Base-by-base conservation (phyloP, 1,140 invertebrate species). In the Cecropterus lyciades region DNA sequence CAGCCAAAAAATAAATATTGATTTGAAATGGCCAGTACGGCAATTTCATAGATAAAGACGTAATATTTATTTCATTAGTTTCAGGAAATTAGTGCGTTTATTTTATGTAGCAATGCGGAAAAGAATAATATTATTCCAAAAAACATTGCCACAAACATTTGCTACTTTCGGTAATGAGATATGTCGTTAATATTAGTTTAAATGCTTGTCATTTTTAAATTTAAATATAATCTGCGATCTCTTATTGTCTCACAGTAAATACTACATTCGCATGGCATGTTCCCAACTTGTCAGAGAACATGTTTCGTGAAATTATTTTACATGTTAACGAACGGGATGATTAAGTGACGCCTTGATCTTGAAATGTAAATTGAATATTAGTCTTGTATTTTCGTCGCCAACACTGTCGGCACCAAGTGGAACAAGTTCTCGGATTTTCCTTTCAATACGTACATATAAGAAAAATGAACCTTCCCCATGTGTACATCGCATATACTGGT, bases 301-400 rank as follows among this genome's bases (percentile, higher is more conserved):
- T n/a, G n/a, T n/a, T 15, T 42, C 24, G 42, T 46, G 14, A 59
- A 33, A 37, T 48, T 48, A 48, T 48, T 48, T n/a, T 15, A 49
- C 57, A 48, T 48, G 57, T 48, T n/a, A 48, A 24, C 45, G 15
- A 17, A 60, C 57, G 43, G 24, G 45, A 48, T 60, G 57, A 48
- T 60, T 60, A 60, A 48, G 43, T 60, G 57, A 48, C 27, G 45
- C 43, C 57, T 60, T 60, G 57, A 60, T 60, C 57, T 60, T 60
- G 43, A 46, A n/a, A 37, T 11, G 45, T n/a, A 45, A n/a, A 37
- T 17, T 24, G 9, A 33, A 48, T 55, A 40, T 55, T 53, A 8
- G 51, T 53, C 9, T 27, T 33, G 11, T 37, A 53, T 15, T 33
- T 53, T 20, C 20, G 51, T 53, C 11, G 14, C 51, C 33, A 53